Conservation (phyloP, 2,888 invertebrate genomes). For the Pristionchus exspectatus region DNA sequence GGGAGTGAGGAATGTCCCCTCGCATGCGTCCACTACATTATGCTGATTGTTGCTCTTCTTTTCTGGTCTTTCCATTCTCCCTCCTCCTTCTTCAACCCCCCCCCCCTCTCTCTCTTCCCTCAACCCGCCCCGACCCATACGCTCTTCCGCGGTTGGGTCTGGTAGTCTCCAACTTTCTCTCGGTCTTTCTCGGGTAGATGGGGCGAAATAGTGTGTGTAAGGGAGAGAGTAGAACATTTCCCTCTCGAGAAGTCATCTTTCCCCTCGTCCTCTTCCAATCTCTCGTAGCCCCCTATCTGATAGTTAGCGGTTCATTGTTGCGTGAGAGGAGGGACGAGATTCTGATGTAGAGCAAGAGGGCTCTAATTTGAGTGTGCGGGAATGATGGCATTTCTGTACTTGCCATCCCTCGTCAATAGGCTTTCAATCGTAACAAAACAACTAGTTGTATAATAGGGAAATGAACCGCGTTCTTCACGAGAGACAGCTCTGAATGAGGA, state of each 20-base stretch:
- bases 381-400: not conserved
- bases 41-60: slow-evolving; percentile 53
- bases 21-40: slow-evolving; percentile 50
- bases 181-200: not conserved
- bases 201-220: not conserved
- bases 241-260: slow-evolving; percentile 12
- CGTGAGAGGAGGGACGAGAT: slow-evolving; percentile 10
- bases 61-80: not conserved
- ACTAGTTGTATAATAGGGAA: no score
- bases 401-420: not conserved
- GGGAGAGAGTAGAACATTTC: not conserved
- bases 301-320: slow-evolving; percentile 44
- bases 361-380: not conserved
- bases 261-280: not conserved
- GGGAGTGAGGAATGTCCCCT: not conserved
- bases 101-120: not conserved
- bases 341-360: not conserved
- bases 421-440: no score
- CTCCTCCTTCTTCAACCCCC: not conserved
- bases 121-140: not conserved
- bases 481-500: no score
- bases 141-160: not conserved
- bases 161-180: not conserved
- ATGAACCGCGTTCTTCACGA: no score
- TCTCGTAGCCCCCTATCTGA: not conserved